Evolutionary conservation across 2,113 vertebrate genomes (phyloP), one percentile per base, ranked within the genome.

Genomic region (Pseudorectes ferrugineus): DNA sequence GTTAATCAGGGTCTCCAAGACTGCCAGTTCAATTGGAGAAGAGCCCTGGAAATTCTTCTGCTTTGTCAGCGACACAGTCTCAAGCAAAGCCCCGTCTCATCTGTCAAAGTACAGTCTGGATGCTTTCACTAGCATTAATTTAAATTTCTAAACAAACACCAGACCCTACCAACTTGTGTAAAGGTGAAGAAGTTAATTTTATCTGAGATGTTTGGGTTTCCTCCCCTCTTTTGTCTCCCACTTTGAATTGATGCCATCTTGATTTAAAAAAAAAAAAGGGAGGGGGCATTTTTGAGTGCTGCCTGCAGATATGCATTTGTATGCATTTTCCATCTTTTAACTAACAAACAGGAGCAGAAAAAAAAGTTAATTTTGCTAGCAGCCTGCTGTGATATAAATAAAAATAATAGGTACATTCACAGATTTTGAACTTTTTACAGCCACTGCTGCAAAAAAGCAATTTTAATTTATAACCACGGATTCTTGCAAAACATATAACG

Each of bases 401-500:
- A 95, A 98, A 97, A 97, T 97, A 96, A 97, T 94, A 96, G 96
- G 92, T 94, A 83, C 15, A 70, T 77, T 95, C 61, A 79, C 85
- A 89, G 88, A 94, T 96, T 96, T 92, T 89, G 93, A 97, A 91
- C 79, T 84, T 94, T 88, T 96, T 80, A 82, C 59, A 81, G 94
- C 25, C 70, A 38, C 65, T 93, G 78, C 82, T 81, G 92, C 49
- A 96, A 88, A 96, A 38, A 97, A 97, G 95, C 95, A 95, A 96
- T 97, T 97, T 96, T 97, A 97, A 97, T 96, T 94, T 96, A 85
- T 81, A 95, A 91, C 81, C 61, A 89, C 8, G 1, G 66, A 95
- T 94, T 95, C 95, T 96, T 97, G 92, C 93, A 96, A 97, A 98
- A 96, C 88, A 95, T 91, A 87, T 81, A 97, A 97, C 23, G 40